phyloP scores from a whole-genome alignment of 1,140 invertebrate species.

The Ctenoplectra terminalis region DNA sequence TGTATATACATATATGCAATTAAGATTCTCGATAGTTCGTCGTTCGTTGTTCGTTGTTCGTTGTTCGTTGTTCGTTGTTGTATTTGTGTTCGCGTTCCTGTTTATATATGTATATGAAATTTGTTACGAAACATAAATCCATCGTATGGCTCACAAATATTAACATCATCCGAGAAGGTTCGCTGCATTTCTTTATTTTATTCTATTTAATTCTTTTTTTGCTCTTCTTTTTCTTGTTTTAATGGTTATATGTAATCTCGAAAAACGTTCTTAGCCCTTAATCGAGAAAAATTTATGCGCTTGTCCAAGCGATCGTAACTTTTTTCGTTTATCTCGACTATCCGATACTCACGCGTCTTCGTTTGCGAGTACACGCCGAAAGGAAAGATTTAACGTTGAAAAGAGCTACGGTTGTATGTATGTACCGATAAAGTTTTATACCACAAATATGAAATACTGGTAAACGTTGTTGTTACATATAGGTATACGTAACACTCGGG shows the following conservation, averaged over 20 bases:
- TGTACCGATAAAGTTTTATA: neutral
- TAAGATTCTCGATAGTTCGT: no score
- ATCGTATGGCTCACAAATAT: neutral
- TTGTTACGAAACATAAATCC: neutral
- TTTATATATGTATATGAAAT: neutral
- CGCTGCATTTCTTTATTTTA: neutral
- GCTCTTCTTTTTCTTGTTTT: no score
- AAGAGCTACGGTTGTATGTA: fast-evolving
- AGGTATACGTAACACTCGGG: no score
- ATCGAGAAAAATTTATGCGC: neutral
- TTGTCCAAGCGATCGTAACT: neutral
- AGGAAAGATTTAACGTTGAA: neutral
- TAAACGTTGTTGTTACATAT: no score
- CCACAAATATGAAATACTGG: no score
- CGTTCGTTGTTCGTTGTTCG: no score
- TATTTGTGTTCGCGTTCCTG: no score
- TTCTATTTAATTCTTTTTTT: neutral
- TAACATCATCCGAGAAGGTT: neutral
- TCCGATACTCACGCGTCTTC: neutral
- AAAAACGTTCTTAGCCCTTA: neutral
- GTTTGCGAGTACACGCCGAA: neutral
- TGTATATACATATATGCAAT: no score
- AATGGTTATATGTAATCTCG: neutral
- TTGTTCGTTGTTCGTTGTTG: no score
- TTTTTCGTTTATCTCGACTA: neutral